These are phyloP conservation scores for Actenoides lindsayi DNA, from an alignment of 2,113 vertebrate species.

Conservation along the genomic window DNA sequence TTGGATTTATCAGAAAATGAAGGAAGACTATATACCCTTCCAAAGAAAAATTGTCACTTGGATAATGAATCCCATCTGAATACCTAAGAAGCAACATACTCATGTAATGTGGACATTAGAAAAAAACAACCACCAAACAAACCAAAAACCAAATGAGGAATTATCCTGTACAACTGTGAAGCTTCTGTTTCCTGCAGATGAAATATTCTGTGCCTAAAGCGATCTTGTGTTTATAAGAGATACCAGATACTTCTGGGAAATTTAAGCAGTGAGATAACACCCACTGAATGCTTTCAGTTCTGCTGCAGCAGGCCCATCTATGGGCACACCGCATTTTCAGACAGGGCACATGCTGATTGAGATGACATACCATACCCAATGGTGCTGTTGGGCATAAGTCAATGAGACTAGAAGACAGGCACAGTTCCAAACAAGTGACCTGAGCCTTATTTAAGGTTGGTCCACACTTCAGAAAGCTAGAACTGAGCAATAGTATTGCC, in stretches of 20 bases:
- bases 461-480: background rate
- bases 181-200: background rate
- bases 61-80: background rate
- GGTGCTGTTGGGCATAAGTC: background rate
- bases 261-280: background rate
- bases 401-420: background rate
- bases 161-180: background rate
- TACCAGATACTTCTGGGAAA: background rate
- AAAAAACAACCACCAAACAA: background rate
- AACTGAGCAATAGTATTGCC: background rate
- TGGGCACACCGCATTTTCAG: background rate
- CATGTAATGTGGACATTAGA: background rate
- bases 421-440: background rate
- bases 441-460: background rate
- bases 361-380: background rate
- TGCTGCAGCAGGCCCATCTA: background rate
- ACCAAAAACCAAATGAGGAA: background rate
- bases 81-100: background rate
- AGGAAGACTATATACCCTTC: background rate
- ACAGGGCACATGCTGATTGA: accelerated
- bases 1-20: background rate
- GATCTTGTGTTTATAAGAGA: background rate
- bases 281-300: background rate
- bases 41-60: background rate
- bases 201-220: background rate